Base-by-base conservation (phyloP, 2,888 invertebrate genomes). In the Macrophya annulata region DNA sequence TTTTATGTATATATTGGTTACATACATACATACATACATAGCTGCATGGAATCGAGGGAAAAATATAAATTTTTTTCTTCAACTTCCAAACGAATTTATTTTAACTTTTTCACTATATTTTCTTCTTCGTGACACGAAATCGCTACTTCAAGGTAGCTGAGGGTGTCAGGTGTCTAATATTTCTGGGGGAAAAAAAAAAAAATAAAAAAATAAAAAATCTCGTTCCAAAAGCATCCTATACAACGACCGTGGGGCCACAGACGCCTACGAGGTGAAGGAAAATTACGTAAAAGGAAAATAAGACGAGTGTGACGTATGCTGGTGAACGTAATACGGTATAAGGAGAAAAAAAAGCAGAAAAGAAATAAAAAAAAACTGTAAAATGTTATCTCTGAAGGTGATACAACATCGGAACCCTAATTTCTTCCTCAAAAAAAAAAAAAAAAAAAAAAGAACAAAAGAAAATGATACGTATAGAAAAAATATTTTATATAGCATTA, bases 131-230 rank as follows among this genome's bases (percentile, higher is more conserved):
- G 55, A 55, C 51, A 55, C 77, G 51, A 12, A n/a, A 55, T 17
- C 51, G 77, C 77, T 31, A 51, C 55, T 51, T 51, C 48, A 31
- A 77, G 48, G 48, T 55, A 37, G 43, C 74, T 45, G n/a, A 31
- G 77, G 25, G 55, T 77, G 77, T 77, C 77, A 55, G 77, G 55
- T 77, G 77, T 51, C 77, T 37, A 37, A 77, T 77, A 77, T 51
- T 55, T 77, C 55, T 77, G 15, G 2, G 31, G 31, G 1, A 31
- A 31, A 31, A 31, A 31, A 31, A 31, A 10, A n/a, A 31, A 31
- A 31, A 31, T 2, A 31, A 31, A 10, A 31, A 31, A 31, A 31
- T 2, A 31, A 31, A 10, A 25, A 77, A 77, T 77, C 77, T 48
- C 31, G 77, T 77, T 77, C 25, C 77, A 15, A 72, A 71, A 74